phyloP scores from a whole-genome alignment of 2,888 invertebrate genomes.

The Erebia aethiops region DNA sequence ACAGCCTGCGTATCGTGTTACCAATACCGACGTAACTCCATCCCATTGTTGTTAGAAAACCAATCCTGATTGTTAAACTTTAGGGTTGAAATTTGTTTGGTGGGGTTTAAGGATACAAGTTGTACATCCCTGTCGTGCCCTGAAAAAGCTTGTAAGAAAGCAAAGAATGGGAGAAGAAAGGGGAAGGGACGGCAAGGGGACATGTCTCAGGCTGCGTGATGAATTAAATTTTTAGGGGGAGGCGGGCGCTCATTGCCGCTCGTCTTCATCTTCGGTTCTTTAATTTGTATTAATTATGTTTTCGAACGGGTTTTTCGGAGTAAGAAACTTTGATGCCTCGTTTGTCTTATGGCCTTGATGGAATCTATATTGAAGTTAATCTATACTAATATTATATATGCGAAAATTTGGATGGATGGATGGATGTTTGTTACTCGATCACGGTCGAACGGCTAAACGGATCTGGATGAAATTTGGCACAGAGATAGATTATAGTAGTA shows the following conservation, averaged over 20 bases:
- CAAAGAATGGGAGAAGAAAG: slow-evolving; percentile 80
- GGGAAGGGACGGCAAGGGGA: slow-evolving; percentile 77
- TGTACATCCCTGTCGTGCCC: slow-evolving; percentile 60
- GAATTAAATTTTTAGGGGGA: slow-evolving; percentile 83
- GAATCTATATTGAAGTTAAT: neutral
- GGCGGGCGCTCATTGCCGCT: slow-evolving; percentile 69
- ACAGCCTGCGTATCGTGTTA: slow-evolving; percentile 66
- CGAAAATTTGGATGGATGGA: too few species aligned
- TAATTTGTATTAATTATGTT: slow-evolving; percentile 76
- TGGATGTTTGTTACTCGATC: too few species aligned
- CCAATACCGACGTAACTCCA: slow-evolving; percentile 49
- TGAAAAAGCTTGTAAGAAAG: slow-evolving; percentile 81
- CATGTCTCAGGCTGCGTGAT: slow-evolving; percentile 79
- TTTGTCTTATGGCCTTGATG: slow-evolving; percentile 8
- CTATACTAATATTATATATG: too few species aligned
- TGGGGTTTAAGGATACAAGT: slow-evolving; percentile 51
- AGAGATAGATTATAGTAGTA: neutral
- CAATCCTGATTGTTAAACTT: fast-evolving
- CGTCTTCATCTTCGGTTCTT: slow-evolving; percentile 75
- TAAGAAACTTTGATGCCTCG: slow-evolving; percentile 31
- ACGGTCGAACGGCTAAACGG: too few species aligned
- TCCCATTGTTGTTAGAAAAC: slow-evolving; percentile 29
- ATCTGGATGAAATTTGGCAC: neutral
- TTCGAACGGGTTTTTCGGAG: slow-evolving; percentile 48
- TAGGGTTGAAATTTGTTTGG: slow-evolving; percentile 44